Conservation (phyloP, 2,113 vertebrate genomes). For the Sylvilagus bachmani region DNA sequence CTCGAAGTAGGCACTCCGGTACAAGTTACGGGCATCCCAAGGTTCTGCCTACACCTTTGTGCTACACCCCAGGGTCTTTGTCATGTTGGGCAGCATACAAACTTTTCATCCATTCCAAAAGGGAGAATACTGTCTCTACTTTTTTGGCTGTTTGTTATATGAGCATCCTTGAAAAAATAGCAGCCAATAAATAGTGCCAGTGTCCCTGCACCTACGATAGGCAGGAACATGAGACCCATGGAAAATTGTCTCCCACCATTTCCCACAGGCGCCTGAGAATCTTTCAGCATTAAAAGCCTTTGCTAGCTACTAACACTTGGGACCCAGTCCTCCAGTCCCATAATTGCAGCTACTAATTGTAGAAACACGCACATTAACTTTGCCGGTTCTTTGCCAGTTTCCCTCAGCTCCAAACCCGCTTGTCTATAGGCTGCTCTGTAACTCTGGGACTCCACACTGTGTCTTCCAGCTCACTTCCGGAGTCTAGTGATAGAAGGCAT, state of each 20-base stretch:
- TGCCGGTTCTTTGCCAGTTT: background rate
- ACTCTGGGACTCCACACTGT: background rate
- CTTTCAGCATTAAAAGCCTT: background rate
- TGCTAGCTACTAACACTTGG: background rate
- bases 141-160: background rate
- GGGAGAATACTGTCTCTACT: background rate
- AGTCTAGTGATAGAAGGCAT: background rate
- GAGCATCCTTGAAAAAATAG: slow-evolving; percentile 43
- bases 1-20: too few relatives aligned
- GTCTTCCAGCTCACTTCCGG: background rate
- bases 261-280: background rate
- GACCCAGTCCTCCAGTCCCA: background rate
- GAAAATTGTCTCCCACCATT: background rate
- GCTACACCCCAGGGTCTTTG: background rate
- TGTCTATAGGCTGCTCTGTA: background rate
- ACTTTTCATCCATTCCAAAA: background rate
- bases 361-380: background rate
- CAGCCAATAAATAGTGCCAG: background rate
- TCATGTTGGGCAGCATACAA: slow-evolving; percentile 20
- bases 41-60: too few relatives aligned
- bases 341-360: background rate
- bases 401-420: background rate
- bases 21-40: too few relatives aligned
- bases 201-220: background rate
- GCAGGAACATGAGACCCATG: background rate